Conservation (phyloP, 2,113 vertebrate genomes). For the Cyanistes caeruleus region DNA sequence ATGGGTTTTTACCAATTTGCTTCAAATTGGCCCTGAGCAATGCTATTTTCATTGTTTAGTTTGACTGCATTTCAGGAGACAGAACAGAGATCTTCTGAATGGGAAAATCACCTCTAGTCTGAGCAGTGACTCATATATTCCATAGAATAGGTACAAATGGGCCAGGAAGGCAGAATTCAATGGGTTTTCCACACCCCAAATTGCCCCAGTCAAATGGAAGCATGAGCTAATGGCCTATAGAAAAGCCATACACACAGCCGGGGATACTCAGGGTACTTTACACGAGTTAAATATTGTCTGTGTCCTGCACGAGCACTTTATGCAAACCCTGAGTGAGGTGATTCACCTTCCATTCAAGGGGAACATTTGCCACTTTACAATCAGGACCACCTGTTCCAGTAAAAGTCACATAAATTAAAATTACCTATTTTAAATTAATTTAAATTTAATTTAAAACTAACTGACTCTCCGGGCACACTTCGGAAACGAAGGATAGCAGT, state of each 20-base stretch:
- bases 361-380: background rate
- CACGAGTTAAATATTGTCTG: background rate
- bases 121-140: background rate
- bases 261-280: background rate
- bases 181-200: background rate
- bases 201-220: background rate
- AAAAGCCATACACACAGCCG: background rate
- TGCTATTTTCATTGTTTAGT: background rate
- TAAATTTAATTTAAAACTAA: too few species aligned
- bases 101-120: background rate
- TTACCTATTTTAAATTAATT: background rate
- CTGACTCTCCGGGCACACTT: background rate
- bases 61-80: background rate
- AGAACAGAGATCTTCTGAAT: background rate
- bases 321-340: background rate
- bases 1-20: background rate
- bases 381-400: rapidly evolving
- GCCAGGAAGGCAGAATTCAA: background rate
- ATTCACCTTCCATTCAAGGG: background rate
- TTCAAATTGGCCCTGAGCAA: background rate
- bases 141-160: too few species aligned
- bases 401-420: background rate
- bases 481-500: background rate
- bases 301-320: background rate
- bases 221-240: background rate